phyloP scores from a whole-genome alignment of 92 coral and sea anemone species.

The Umimayanthus chanpuru region DNA sequence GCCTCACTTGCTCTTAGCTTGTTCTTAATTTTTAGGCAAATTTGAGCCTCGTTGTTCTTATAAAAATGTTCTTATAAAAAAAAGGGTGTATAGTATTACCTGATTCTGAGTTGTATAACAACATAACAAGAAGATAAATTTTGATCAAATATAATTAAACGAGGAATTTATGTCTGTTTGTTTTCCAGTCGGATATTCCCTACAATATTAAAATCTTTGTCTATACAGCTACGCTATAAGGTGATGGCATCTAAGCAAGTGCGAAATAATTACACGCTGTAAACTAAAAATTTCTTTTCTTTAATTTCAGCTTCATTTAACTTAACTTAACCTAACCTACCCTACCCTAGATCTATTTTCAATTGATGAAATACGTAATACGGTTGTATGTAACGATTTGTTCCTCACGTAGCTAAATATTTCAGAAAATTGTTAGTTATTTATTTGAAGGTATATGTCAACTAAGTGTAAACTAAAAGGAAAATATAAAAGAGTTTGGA shows the following conservation, averaged over 20 bases:
- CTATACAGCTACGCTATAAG: neutral
- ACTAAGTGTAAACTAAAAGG: neutral
- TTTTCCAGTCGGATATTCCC: neutral
- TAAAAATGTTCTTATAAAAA: no score
- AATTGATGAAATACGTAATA: no score
- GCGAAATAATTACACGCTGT: neutral
- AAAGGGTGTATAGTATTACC: no score
- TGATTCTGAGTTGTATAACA: neutral
- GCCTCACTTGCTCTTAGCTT: no score
- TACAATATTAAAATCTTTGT: neutral
- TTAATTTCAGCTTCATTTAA: neutral
- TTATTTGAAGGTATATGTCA: neutral
- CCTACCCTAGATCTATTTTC: no score
- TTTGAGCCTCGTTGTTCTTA: no score
- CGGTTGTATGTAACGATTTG: neutral
- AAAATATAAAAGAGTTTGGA: neutral
- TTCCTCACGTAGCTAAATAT: neutral
- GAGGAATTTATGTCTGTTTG: neutral
- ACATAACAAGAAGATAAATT: neutral
- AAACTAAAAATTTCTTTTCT: no score
- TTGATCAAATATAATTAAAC: neutral
- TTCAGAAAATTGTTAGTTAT: no score
- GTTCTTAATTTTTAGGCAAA: no score
- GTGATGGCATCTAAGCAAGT: neutral
- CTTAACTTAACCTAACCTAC: no score